A percentile compares a stretch with the other conserved stretches of the same genome.
phyloP scores from a whole-genome alignment of 2,797 vertebrate genomes.

The Lophius americanus region DNA sequence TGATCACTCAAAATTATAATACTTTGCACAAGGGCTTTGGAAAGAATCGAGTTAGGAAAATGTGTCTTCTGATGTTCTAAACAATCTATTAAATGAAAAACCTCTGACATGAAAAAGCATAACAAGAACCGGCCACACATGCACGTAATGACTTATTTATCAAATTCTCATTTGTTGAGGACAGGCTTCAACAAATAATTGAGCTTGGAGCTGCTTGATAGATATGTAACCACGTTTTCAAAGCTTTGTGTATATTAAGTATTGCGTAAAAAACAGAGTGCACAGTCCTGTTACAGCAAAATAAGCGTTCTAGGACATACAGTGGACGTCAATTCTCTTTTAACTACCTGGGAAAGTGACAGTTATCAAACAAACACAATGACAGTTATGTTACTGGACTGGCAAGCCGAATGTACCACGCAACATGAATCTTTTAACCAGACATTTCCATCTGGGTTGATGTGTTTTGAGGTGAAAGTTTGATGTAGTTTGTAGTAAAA shows the following conservation, averaged over 20 bases:
- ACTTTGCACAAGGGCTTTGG: conserved; percentile 46
- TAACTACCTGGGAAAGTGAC: conserved; percentile 6
- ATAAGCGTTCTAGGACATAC: conserved; percentile 13
- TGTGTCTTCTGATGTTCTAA: conserved; percentile 75
- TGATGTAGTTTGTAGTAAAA: conserved; percentile 34
- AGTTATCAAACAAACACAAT: conserved; percentile 6
- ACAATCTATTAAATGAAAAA: conserved; percentile 70
- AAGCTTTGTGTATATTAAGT: conserved; percentile 38
- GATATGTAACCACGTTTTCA: conserved; percentile 54
- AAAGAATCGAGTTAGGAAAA: conserved; percentile 59
- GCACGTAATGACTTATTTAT: conserved; percentile 46
- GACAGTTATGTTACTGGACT: conserved; percentile 3
- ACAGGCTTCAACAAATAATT: background rate
- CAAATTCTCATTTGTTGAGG: conserved; percentile 57
- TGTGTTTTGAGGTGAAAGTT: conserved; percentile 14
- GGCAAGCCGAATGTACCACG: conserved; percentile 12
- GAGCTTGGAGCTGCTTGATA: conserved; percentile 47
- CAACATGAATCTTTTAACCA: background rate
- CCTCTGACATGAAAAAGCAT: conserved; percentile 59
- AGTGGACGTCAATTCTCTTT: conserved; percentile 7
- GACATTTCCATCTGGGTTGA: conserved; percentile 13
- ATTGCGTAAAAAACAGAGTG: conserved; percentile 6
- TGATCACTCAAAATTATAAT: conserved; percentile 68
- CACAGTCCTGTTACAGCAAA: conserved; percentile 22
- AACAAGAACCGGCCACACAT: conserved; percentile 28